Evolutionary conservation across 1,140 invertebrate species (phyloP).

Genomic region (Bombus haemorrhoidalis): DNA sequence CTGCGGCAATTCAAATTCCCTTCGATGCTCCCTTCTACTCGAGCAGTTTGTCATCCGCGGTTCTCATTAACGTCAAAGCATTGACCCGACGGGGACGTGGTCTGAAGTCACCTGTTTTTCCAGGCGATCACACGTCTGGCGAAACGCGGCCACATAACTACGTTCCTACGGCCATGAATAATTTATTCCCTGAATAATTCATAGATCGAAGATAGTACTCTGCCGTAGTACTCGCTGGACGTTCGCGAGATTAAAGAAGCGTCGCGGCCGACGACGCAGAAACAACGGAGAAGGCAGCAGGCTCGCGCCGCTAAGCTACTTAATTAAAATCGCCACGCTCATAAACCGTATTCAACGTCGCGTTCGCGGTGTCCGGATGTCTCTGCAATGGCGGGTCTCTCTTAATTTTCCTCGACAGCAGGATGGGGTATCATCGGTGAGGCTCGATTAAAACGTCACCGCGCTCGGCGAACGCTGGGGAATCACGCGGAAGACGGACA

Average conservation of each 20-base stretch:
- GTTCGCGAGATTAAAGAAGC: slow-evolving; percentile 33
- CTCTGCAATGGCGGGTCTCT: background rate
- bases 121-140: slow-evolving; percentile 28
- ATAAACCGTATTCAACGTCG: slow-evolving; percentile 17
- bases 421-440: slow-evolving; percentile 35
- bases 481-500: slow-evolving; percentile 35
- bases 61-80: slow-evolving; percentile 6
- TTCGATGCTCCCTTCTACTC: background rate
- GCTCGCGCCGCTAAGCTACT: background rate
- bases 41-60: slow-evolving; percentile 9
- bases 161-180: slow-evolving; percentile 45
- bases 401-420: slow-evolving; percentile 57
- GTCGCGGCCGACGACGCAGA: background rate
- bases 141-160: slow-evolving; percentile 23
- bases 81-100: background rate
- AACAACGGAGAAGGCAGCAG: background rate
- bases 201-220: slow-evolving; percentile 26
- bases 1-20: background rate
- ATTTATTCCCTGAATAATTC: slow-evolving; percentile 63
- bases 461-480: background rate
- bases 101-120: slow-evolving; percentile 15
- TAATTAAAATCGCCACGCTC: slow-evolving; percentile 41
- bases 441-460: slow-evolving; percentile 37
- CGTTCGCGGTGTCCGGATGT: slow-evolving; percentile 24
- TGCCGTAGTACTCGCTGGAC: background rate